Conservation (phyloP, 1,140 invertebrate genomes). For the Akabosia matsudoensis region DNA sequence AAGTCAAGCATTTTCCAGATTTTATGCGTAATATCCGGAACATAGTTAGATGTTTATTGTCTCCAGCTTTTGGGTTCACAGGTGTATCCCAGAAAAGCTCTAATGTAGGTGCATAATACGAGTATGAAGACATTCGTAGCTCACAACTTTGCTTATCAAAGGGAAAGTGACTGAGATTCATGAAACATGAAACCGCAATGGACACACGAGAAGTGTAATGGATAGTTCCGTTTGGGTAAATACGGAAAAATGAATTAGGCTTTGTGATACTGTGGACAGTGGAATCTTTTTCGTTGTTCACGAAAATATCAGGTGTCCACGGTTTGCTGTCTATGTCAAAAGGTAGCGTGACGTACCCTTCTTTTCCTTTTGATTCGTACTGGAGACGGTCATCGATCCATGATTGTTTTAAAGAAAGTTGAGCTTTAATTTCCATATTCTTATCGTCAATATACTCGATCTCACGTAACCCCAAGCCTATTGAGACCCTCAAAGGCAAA, state of each 20-base stretch:
- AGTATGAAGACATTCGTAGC: neutral
- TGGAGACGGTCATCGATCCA: neutral
- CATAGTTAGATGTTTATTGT: no score
- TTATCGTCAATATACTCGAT: neutral
- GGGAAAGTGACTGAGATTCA: neutral
- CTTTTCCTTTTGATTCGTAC: neutral
- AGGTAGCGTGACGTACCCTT: neutral
- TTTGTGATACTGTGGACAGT: neutral
- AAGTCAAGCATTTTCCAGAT: no score
- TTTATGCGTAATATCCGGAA: no score
- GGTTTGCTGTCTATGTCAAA: neutral
- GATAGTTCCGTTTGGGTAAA: neutral
- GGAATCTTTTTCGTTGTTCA: neutral
- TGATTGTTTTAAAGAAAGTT: neutral
- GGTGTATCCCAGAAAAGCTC: neutral
- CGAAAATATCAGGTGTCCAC: slow-evolving; percentile 1
- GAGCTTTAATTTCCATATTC: slow-evolving; percentile 4
- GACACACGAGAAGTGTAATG: neutral
- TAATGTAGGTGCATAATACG: neutral
- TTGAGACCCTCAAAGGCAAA: neutral
- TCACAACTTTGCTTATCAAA: slow-evolving; percentile 9
- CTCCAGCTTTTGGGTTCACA: neutral
- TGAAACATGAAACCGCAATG: neutral
- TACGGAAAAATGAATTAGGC: neutral
- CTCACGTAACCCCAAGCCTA: neutral